Base-by-base conservation (phyloP, 2,797 vertebrate genomes). In the Margarornis squamiger region DNA sequence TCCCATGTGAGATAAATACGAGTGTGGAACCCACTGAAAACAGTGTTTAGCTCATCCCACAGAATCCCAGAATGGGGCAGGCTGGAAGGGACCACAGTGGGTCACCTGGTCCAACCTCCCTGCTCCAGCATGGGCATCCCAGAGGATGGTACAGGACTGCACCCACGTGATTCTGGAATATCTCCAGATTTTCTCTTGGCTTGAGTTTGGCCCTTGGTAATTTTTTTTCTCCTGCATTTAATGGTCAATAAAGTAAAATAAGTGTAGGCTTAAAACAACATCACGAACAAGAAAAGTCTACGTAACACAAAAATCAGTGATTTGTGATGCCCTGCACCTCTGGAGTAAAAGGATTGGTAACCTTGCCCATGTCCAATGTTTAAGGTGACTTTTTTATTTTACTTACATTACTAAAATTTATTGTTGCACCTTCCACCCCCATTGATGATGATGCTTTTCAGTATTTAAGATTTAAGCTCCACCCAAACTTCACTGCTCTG, bases 401-500 rank as follows among this genome's bases (percentile, higher is more conserved):
- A 12, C 26, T 68, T 34, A 7, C 1, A 1, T 79, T 48, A 15
- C 8, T 74, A 57, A 52, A 89, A 85, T 38, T 17, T 68, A 43
- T 26, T 48, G 3, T 23, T 52, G 17, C 9, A 74, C 24, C 21
- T 58, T 72, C 34, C 10, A 34, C 6, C 12, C 6, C 24, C 38
- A 61, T 6, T n/a, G 32, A 12, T 1, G 10, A 24, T 0, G 0
- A 17, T 30, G 7, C 1, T 36, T 68, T 70, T 39, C 9, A n/a
- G 29, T 0, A 1, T 71, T 36, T 34, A 63, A 17, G 22, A 61
- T 92, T 85, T 72, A 70, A 80, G 20, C 9, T 19, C 14, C 27
- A 26, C 7, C 5, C 46, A 84, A 86, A 63, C 5, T 2, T 30
- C 21, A 12, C 10, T 38, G 5, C 10, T 2, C 24, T 48, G 46